Conservation (phyloP, 37 sponge, comb jelly and placozoan genomes). For the Aplysina aerophoba region DNA sequence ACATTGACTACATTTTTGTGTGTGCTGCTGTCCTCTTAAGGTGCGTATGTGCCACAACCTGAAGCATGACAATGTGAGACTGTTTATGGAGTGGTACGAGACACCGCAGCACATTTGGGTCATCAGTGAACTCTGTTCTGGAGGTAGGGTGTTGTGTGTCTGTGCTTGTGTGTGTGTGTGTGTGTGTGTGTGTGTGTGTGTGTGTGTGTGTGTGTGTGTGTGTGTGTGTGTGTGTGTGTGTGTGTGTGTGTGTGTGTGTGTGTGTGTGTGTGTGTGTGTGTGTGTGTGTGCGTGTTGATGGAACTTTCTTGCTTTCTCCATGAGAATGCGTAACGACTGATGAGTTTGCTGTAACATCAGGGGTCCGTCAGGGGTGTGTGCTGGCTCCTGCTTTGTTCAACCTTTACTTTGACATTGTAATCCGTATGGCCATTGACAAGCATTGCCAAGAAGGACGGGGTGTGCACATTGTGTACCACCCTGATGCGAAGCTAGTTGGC, state of each 20-base stretch:
- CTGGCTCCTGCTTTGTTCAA: too few species aligned
- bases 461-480: conserved; percentile 4
- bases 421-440: conserved; percentile 11
- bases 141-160: conserved; percentile 45
- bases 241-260: conserved; percentile 35
- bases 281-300: conserved; percentile 14
- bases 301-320: not conserved
- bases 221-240: conserved; percentile 28
- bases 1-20: too few species aligned
- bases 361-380: too few species aligned
- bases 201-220: conserved; percentile 27
- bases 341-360: too few species aligned
- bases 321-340: not conserved
- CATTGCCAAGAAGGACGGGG: conserved; percentile 3
- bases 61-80: conserved; percentile 57
- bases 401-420: too few species aligned
- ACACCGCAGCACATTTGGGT: conserved; percentile 80
- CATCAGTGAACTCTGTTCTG: conserved; percentile 70
- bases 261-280: conserved; percentile 5
- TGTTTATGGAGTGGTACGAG: conserved; percentile 81
- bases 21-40: conserved; percentile 2
- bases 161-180: conserved; percentile 28
- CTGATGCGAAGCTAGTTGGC: conserved; percentile 26
- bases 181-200: conserved; percentile 35
- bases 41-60: conserved; percentile 54